phyloP scores from a whole-genome alignment of 2,113 vertebrate species.

The Rhinopithecus roxellana region DNA sequence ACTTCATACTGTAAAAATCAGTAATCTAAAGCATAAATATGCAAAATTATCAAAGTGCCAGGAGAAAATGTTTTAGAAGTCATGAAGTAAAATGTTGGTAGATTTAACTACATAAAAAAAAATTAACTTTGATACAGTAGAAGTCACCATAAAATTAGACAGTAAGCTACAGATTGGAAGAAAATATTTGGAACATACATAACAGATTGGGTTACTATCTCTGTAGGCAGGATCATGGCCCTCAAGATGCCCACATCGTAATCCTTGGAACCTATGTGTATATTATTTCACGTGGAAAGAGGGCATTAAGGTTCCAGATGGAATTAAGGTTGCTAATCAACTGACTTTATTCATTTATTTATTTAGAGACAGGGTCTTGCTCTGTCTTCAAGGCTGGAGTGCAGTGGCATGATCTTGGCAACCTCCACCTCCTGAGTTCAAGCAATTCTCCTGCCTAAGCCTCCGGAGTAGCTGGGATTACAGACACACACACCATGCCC shows the following conservation, averaged over 20 bases:
- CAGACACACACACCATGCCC: no score
- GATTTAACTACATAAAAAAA: background rate
- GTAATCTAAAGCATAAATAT: background rate
- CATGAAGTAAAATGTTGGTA: background rate
- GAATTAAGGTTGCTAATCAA: background rate
- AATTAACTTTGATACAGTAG: constrained; percentile 2
- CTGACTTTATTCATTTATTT: background rate
- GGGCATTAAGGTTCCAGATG: background rate
- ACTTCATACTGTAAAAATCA: background rate
- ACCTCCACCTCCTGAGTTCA: no score
- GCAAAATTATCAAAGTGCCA: background rate
- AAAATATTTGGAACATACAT: background rate
- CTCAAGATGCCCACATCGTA: background rate
- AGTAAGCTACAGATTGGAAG: background rate
- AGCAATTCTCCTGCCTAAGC: no score
- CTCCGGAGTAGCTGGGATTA: no score
- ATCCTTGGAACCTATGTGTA: background rate
- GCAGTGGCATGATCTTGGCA: no score
- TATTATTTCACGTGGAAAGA: background rate
- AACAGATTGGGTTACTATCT: background rate
- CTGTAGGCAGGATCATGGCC: background rate
- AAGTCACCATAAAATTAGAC: constrained; percentile 31
- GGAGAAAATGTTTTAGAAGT: background rate
- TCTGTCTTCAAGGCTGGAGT: no score
- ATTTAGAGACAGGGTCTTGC: no score